Base-by-base conservation (phyloP, 2,888 invertebrate genomes). In the Drosophila vallismaia region DNA sequence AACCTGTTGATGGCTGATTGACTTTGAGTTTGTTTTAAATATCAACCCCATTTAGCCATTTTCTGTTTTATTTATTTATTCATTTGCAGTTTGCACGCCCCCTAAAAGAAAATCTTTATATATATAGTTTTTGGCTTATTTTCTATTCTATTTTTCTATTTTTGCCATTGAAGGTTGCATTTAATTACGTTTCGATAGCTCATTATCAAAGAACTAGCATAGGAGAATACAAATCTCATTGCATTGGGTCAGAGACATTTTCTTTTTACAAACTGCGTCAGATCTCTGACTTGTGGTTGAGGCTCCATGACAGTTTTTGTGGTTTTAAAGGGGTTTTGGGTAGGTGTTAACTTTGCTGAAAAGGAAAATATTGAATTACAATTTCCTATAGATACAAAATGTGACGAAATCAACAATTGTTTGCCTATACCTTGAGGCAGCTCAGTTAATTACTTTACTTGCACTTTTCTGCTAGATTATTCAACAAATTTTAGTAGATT, bases 221-320 rank as follows among this genome's bases (percentile, higher is more conserved):
- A 29, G 31, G 33, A 26, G 26, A 52, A 33, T 52, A 36, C 36
- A 51, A 51, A 46, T 40, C 28, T 14, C 7, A 36, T 52, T 19
- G 14, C 9, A 6, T 12, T 12, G 9, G n/a, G 5, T 42, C 28
- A 10, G 26, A 28, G 14, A 36, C 45, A n/a, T 24, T 28, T 19
- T 44, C 38, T 38, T 19, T 70, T 58, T 49, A 29, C 44, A 38
- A 60, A 60, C 52, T 49, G 44, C 48, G 44, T 40, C 38, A 49
- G 33, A 54, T 50, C 10, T 60, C 6, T 6, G 31, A 52, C 6
- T 45, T 70, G 69, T 29, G 69, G 71, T 70, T 54, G 38, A 7
- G 5, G 40, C 49, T 45, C 71, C 44, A 50, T 53, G 59, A 8
- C 48, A 9, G 7, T 10, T 45, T 53, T 46, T 70, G 69, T 33